These are phyloP conservation scores for Homarus gammarus DNA, from an alignment of 2,888 invertebrate genomes.

Conservation along the genomic window DNA sequence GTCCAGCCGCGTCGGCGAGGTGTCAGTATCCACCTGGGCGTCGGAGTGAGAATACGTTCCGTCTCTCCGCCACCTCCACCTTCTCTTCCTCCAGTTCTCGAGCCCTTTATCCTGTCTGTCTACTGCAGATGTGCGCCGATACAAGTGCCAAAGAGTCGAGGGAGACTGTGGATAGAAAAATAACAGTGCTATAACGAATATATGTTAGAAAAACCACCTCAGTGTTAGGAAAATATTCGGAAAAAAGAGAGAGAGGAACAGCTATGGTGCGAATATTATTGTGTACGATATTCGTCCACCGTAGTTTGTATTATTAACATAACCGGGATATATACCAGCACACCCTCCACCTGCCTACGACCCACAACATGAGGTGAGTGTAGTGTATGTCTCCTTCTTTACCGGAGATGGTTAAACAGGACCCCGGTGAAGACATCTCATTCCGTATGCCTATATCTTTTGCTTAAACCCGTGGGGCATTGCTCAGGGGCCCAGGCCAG, in stretches of 20 bases:
- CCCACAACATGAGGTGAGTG: slow-evolving; percentile 37
- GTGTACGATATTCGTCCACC: slow-evolving; percentile 15
- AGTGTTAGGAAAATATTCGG: too few species aligned
- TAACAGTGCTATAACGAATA: neutral
- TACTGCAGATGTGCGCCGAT: slow-evolving; percentile 60
- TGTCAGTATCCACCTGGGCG: slow-evolving; percentile 30
- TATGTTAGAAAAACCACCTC: too few species aligned
- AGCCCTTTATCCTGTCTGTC: slow-evolving; percentile 67
- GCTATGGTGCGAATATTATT: slow-evolving; percentile 40
- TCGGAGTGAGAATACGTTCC: slow-evolving; percentile 23
- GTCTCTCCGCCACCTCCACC: slow-evolving; percentile 23
- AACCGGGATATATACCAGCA: slow-evolving; percentile 15
- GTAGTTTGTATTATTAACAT: neutral
- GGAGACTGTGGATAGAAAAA: neutral
- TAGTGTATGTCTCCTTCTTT: too few species aligned
- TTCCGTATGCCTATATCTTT: too few species aligned
- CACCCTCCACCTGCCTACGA: neutral
- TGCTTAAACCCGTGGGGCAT: too few species aligned
- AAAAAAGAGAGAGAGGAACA: neutral
- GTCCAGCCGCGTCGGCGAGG: neutral
- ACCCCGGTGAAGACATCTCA: too few species aligned
- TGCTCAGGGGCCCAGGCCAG: too few species aligned
- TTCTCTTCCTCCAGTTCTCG: neutral
- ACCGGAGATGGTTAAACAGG: too few species aligned
- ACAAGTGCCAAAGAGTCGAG: slow-evolving; percentile 48